Conservation (phyloP, 2,888 invertebrate species). For the Xestia sexstrigata region DNA sequence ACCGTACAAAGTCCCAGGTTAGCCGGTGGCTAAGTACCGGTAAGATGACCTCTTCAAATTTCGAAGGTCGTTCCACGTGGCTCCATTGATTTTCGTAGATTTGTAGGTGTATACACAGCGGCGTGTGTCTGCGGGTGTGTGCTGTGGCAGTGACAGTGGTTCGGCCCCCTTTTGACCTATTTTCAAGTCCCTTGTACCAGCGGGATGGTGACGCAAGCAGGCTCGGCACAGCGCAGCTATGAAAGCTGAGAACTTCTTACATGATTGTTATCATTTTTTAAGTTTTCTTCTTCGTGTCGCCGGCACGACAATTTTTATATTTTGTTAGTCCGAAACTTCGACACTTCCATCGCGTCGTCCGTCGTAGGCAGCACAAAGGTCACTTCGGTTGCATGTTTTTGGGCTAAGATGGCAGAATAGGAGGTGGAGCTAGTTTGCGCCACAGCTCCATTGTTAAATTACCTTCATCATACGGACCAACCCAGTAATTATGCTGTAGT, state of each 20-base stretch:
- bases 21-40: slow-evolving; percentile 44
- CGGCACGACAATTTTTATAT: too few relatives aligned
- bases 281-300: too few relatives aligned
- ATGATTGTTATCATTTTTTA: not conserved
- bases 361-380: too few relatives aligned
- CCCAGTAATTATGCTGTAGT: not conserved
- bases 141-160: slow-evolving; percentile 87
- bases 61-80: slow-evolving; percentile 81
- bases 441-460: too few relatives aligned
- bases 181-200: slow-evolving; percentile 83
- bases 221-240: slow-evolving; percentile 60
- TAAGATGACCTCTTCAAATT: slow-evolving; percentile 76
- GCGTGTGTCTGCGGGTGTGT: slow-evolving; percentile 60
- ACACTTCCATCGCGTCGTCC: too few relatives aligned
- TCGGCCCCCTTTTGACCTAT: slow-evolving; percentile 89
- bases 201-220: slow-evolving; percentile 84
- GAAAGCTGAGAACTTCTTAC: slow-evolving; percentile 49
- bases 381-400: too few relatives aligned
- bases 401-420: too few relatives aligned
- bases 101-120: slow-evolving; percentile 62
- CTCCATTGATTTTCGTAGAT: slow-evolving; percentile 70
- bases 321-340: too few relatives aligned
- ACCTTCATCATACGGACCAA: too few relatives aligned
- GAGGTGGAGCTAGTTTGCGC: too few relatives aligned
- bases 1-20: slow-evolving; percentile 66